Evolutionary conservation across 2,888 invertebrate genomes (phyloP), one percentile per base, ranked within the genome.

Genomic region (Cenopis cana): DNA sequence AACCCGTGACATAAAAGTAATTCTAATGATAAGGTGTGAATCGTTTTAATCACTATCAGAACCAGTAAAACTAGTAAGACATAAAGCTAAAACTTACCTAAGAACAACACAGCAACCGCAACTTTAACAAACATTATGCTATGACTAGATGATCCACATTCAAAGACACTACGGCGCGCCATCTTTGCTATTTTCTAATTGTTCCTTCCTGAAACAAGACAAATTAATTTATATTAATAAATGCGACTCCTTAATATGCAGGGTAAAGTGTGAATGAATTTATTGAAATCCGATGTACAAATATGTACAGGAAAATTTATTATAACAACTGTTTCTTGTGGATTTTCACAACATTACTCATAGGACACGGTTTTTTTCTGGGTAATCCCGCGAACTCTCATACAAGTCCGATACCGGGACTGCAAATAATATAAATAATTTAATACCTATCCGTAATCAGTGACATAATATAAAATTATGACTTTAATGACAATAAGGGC

Each of bases 61-160:
- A 41, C 41, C 4, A 4, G 14, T 41, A 41, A 14, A 41, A 12
- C 14, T 14, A 3, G 41, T 11, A 5, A 41, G 3, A 41, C n/a
- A 33, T n/a, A 14, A n/a, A n/a, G 46, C 1, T 60, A 10, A 52
- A 14, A 84, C 89, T 89, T 78, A 92, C 93, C 89, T 85, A 91
- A 81, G 74, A 90, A 81, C 77, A 91, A 78, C 75, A 90, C 77
- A 69, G 85, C 76, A 76, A 74, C 68, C 54, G 77, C 73, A 61
- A 78, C 70, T 69, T 77, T 69, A 74, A 88, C 76, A 78, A 88
- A 82, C 84, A 84, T 88, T 87, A 90, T 79, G 69, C 88, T 90
- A 89, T 88, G 92, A 91, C 91, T 91, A 90, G 91, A 82, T 12
- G 72, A 61, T 66, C 76, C 75, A 76, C 78, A 75, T 75, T 74